phyloP scores from a whole-genome alignment of 1,140 invertebrate species.

The Drosophila nasuta region DNA sequence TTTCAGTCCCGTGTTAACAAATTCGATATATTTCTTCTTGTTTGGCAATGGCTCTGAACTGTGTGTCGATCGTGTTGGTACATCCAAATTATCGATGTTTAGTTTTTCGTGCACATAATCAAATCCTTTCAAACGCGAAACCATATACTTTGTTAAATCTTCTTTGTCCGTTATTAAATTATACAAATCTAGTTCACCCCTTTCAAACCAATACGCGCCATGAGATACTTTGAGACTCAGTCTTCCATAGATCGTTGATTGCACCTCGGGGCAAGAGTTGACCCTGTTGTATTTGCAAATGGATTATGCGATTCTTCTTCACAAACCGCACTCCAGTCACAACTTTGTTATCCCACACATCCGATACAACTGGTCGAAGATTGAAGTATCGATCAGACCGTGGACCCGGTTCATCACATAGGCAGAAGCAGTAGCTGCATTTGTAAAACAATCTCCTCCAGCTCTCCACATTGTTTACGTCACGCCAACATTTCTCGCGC shows the following conservation, averaged over 20 bases:
- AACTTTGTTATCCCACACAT: neutral
- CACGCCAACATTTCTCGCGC: neutral
- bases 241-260: neutral
- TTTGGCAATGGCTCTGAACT: neutral
- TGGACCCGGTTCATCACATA: no score
- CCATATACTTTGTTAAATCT: no score
- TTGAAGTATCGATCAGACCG: slow-evolving; percentile 7
- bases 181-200: no score
- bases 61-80: neutral
- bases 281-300: slow-evolving; percentile 9
- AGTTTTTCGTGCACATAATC: no score
- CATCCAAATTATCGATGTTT: no score
- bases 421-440: slow-evolving; percentile 1
- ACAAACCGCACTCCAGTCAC: neutral
- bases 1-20: neutral
- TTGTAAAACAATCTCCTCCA: neutral
- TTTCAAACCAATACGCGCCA: no score
- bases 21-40: neutral
- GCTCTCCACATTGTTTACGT: neutral
- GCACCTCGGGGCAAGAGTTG: neutral
- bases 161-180: no score
- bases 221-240: no score
- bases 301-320: slow-evolving; percentile 3
- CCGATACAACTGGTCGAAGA: neutral
- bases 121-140: no score